Conservation (phyloP, 1,140 invertebrate genomes). For the Pogonomyrmex barbatus region DNA sequence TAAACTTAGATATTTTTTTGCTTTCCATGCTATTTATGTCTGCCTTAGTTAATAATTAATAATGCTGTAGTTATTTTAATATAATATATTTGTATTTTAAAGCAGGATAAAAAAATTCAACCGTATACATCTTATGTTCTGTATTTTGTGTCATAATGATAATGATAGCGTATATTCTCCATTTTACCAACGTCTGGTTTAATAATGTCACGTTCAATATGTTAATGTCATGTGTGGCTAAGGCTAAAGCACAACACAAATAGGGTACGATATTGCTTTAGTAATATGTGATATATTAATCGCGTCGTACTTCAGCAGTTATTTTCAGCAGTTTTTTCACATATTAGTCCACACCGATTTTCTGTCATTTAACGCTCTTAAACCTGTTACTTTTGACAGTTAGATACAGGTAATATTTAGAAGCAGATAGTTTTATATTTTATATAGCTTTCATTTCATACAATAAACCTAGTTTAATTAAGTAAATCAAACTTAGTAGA, state of each 20-base stretch:
- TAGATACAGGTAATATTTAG: background rate
- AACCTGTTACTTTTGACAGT: background rate
- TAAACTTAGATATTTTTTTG: background rate
- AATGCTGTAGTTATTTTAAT: slow-evolving; percentile 4
- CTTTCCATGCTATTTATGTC: background rate
- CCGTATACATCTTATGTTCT: background rate
- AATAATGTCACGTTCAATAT: slow-evolving; percentile 54
- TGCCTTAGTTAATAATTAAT: slow-evolving; percentile 9
- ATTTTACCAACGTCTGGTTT: slow-evolving; percentile 47
- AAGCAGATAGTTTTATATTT: background rate
- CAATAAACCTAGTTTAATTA: too few relatives aligned
- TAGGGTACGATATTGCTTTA: slow-evolving; percentile 42
- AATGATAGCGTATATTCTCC: slow-evolving; percentile 26
- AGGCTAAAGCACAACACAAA: slow-evolving; percentile 47
- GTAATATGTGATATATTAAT: slow-evolving; percentile 47
- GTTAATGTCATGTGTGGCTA: slow-evolving; percentile 51
- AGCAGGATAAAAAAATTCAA: background rate
- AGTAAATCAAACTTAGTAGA: background rate
- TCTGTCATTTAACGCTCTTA: background rate
- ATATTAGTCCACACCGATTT: background rate
- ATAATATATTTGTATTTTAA: slow-evolving; percentile 25
- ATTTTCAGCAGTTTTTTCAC: slow-evolving; percentile 36
- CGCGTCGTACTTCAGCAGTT: background rate
- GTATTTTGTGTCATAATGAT: slow-evolving; percentile 8
- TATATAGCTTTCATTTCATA: background rate